A percentile compares a stretch with the other conserved stretches of the same genome.
Conservation (phyloP, 2,113 vertebrate genomes). For the Chroicocephalus ridibundus region DNA sequence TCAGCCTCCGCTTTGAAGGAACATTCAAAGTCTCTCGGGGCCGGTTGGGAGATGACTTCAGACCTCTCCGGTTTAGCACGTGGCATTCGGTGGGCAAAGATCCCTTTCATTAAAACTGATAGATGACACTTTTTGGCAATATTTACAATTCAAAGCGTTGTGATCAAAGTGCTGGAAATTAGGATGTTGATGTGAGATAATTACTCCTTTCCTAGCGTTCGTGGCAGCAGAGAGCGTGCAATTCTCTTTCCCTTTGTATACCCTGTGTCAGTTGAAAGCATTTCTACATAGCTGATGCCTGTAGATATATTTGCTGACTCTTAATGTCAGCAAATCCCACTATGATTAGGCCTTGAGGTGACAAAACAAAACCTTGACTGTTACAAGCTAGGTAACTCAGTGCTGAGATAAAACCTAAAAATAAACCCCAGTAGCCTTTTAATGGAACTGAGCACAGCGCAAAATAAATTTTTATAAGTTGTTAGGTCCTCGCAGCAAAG, state of each 20-base stretch:
- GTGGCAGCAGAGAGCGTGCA: not conserved
- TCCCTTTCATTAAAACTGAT: conserved; percentile 55
- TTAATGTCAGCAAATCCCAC: conserved; percentile 58
- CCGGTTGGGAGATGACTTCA: not conserved
- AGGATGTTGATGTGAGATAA: conserved; percentile 55
- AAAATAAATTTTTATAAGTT: conserved; percentile 52
- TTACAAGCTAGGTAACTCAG: conserved; percentile 43
- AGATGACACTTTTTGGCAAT: conserved; percentile 32
- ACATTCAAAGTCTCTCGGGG: not conserved
- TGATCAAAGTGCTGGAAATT: conserved; percentile 63
- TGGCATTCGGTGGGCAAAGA: not conserved
- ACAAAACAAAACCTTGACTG: conserved; percentile 57
- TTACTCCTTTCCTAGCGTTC: not conserved
- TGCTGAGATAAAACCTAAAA: conserved; percentile 56
- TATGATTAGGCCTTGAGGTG: conserved; percentile 58
- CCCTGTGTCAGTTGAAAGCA: not conserved
- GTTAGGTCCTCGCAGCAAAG: not conserved
- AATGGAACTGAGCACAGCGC: conserved; percentile 8
- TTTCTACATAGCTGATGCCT: conserved; percentile 28
- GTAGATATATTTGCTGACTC: conserved; percentile 57
- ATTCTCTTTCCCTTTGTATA: not conserved
- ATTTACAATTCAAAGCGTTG: conserved; percentile 44
- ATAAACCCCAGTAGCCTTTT: conserved; percentile 36
- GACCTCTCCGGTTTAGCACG: not conserved
- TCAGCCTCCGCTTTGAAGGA: conserved; percentile 1